Base-by-base conservation (phyloP, 2,113 vertebrate genomes). In the Tachysurus fulvidraco region DNA sequence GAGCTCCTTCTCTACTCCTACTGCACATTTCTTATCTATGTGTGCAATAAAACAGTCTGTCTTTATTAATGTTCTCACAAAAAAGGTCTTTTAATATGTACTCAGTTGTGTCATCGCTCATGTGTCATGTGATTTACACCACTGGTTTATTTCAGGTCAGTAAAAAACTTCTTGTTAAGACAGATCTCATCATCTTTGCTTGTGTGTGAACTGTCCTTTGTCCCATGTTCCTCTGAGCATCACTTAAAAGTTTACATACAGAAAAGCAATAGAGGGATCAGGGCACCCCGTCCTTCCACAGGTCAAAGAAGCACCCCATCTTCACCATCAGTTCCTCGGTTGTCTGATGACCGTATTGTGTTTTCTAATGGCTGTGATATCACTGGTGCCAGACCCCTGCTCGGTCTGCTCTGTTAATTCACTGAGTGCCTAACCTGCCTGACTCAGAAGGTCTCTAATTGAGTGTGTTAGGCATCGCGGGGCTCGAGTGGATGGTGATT, bases 401-500 rank as follows among this genome's bases (percentile, higher is more conserved):
- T 69, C 84, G 60, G 88, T 86, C 83, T 78, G 81, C 86, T 80
- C 57, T 83, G 67, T 86, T 88, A 87, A 84, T 91, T 89, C 88
- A 90, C 74, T 83, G 86, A 88, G 83, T 74, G 84, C 80, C 86
- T 88, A 88, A 88, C 90, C 88, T 86, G 62, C 44, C 73, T 88
- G 91, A 91, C 85, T 91, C 85, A 89, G 79, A 83, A 89, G 85
- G 87, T 41, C 80, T 86, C 86, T 91, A 89, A 91, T 89, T 89
- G 74, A 90, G 85, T 87, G 85, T 21, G 17, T 57, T 76, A 67
- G 81, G 81, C 80, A 44, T 57, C 84, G 13, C 60, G 67, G 83
- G 87, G 59, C 65, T 84, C 3, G 57, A 80, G 71, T 44, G 41
- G 62, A 50, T 64, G 64, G 19, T 91, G 86, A 90, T 90, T 91